phyloP scores from a whole-genome alignment of 1,140 invertebrate genomes.

The Calosoma granatense region DNA sequence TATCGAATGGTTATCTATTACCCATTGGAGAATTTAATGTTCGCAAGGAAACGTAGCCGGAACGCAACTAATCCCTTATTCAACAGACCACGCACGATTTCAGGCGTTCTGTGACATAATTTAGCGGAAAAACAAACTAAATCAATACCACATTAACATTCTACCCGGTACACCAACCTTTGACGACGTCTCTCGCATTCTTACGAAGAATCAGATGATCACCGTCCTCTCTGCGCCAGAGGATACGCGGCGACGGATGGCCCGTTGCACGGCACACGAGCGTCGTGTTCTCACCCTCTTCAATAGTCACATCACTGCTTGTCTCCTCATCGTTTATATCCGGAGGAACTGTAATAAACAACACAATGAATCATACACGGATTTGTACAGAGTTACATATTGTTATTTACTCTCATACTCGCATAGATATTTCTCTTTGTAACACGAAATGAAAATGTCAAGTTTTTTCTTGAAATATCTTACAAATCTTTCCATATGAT shows the following conservation, averaged over 20 bases:
- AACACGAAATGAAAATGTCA: no score
- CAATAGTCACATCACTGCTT: constrained; percentile 48
- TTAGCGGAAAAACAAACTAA: not conserved
- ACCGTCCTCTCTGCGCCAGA: constrained; percentile 43
- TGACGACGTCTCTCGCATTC: not conserved
- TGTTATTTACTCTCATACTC: no score
- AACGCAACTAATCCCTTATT: not conserved
- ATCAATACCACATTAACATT: not conserved
- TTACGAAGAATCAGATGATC: constrained; percentile 31
- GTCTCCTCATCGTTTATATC: constrained; percentile 50
- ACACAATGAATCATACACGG: no score
- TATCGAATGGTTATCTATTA: no score
- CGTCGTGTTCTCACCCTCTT: constrained; percentile 58
- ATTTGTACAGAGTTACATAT: no score
- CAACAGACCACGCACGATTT: not conserved
- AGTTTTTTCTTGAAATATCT: no score
- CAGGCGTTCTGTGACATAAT: no score
- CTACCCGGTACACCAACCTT: not conserved
- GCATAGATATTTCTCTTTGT: no score
- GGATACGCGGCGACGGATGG: constrained; percentile 42
- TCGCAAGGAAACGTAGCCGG: not conserved
- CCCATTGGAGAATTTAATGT: not conserved
- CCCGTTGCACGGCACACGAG: constrained; percentile 53
- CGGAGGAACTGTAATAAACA: constrained; percentile 45
- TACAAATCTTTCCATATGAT: no score